Base-by-base conservation (phyloP, 1,140 invertebrate species). In the Sycophaga agraensis region DNA sequence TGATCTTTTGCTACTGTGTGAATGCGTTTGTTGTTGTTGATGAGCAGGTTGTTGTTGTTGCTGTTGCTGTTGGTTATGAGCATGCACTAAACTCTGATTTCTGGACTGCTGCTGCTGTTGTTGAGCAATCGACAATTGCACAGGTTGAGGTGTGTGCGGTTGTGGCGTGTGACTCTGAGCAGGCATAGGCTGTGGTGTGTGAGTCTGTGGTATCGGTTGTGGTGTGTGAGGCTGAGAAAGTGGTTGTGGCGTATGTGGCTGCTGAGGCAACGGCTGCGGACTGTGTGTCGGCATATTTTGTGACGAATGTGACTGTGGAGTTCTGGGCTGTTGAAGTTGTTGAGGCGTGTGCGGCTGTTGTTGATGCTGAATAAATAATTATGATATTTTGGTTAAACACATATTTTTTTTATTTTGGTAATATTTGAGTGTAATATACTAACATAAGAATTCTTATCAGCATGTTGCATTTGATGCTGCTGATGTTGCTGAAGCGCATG, bases 171-270 rank as follows among this genome's bases (percentile, higher is more conserved):
- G 56, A 6, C 37, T 59, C 43, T 66, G 59, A 31, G 49, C 46
- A 12, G 59, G 59, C 66, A 59, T 74, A 59, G 59, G 70, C 34
- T 66, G 69, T 50, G 73, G 69, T 16, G 67, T 69, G 56, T 67
- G 66, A 34, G 68, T 73, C 45, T 75, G 76, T 50, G 73, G 73
- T 55, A 76, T 73, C 14, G 79, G 76, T 26, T 78, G 77, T 1
- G 80, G 71, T 22, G 76, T 76, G 31, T 80, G 82, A 43, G 75
- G 70, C 51, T 80, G 80, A 12, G 74, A 77, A 50, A 85, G 78
- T 73, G 85, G 71, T 72, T 84, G 75, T 70, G 84, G 71, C 14
- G 84, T 83, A 31, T 85, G 84, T 49, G 71, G 72, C n/a, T 77
- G 77, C 0, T 61, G 77, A 7, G 76, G 77, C 54, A 79, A 66